phyloP scores from a whole-genome alignment of 1,140 invertebrate species.

The Megalopta genalis region DNA sequence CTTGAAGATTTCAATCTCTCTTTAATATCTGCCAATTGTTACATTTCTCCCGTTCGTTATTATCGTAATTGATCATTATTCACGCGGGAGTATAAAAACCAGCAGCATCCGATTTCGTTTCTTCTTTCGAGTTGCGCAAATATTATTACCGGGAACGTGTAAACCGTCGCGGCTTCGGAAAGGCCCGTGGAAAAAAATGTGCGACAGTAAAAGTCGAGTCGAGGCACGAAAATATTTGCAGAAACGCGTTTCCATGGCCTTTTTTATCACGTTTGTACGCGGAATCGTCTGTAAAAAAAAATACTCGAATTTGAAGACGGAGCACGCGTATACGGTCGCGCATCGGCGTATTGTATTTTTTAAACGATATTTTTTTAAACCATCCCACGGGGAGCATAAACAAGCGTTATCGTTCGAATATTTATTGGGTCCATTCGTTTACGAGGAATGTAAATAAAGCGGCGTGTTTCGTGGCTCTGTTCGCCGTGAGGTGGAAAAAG shows the following conservation, averaged over 20 bases:
- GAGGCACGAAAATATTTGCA: background rate
- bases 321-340: background rate
- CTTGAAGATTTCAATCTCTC: too few relatives aligned
- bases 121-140: background rate
- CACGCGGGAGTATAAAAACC: too few relatives aligned
- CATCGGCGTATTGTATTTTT: background rate
- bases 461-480: background rate
- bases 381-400: background rate
- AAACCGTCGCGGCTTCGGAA: background rate
- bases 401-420: slow-evolving; percentile 6
- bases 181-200: background rate
- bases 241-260: background rate
- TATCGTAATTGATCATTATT: too few relatives aligned
- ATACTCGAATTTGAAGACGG: background rate
- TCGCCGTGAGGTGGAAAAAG: background rate
- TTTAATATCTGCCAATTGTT: too few relatives aligned
- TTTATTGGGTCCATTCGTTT: background rate
- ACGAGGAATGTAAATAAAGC: background rate
- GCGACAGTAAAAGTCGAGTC: background rate
- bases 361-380: background rate
- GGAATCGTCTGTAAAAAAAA: slow-evolving; percentile 10
- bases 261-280: slow-evolving; percentile 5
- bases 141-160: too few relatives aligned
- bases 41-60: too few relatives aligned
- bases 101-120: background rate